A percentile compares a stretch with the other conserved stretches of the same genome.
phyloP scores from a whole-genome alignment of 2,888 invertebrate species.

The Dryococelus australis region DNA sequence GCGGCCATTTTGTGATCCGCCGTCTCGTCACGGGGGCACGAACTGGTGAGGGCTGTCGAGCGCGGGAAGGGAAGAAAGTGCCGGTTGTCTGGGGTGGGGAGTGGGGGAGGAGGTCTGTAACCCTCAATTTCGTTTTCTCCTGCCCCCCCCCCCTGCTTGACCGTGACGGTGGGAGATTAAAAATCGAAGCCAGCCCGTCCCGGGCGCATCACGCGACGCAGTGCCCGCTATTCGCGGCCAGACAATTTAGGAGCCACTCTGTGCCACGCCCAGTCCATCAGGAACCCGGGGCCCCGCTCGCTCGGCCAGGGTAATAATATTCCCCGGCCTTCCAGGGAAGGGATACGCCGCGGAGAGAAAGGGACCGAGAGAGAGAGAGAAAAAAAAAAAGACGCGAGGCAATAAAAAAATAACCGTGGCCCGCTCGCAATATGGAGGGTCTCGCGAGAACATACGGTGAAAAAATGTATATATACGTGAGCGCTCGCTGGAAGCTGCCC shows the following conservation, averaged over 20 bases:
- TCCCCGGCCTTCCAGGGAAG: conserved; percentile 21
- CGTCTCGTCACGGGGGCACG: neutral
- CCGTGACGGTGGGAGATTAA: conserved; percentile 23
- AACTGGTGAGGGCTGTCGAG: neutral
- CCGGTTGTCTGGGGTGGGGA: too few relatives aligned
- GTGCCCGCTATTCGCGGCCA: conserved; percentile 37
- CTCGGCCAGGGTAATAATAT: neutral
- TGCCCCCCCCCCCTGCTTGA: neutral
- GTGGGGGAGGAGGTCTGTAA: neutral
- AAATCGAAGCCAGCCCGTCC: conserved; percentile 22
- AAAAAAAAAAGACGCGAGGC: conserved; percentile 13
- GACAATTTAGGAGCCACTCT: conserved; percentile 30
- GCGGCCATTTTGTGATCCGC: neutral
- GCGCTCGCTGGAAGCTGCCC: neutral
- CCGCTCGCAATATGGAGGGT: conserved; percentile 9
- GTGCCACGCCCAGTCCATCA: conserved; percentile 38
- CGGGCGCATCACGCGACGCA: conserved; percentile 20
- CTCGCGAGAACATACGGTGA: neutral
- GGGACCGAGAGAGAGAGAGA: conserved; percentile 11
- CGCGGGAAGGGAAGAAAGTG: neutral
- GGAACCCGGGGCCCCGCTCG: conserved; percentile 53
- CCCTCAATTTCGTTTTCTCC: too few relatives aligned
- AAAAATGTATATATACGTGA: neutral
- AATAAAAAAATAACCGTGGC: conserved; percentile 26
- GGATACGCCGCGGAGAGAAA: conserved; percentile 29